phyloP scores from a whole-genome alignment of 2,113 vertebrate genomes.

The Varanus komodoensis region DNA sequence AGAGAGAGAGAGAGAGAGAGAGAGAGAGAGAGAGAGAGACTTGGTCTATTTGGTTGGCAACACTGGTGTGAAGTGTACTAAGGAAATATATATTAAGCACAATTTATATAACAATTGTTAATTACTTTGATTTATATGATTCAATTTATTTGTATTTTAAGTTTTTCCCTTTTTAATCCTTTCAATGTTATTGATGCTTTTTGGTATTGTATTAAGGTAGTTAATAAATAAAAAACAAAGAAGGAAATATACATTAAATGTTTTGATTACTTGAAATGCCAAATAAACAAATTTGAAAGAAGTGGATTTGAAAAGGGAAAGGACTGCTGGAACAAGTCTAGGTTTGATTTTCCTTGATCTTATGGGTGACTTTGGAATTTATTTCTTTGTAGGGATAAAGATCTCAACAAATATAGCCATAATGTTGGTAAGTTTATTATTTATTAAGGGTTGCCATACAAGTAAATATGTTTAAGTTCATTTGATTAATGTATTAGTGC shows the following conservation, averaged over 20 bases:
- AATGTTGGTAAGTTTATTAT: neutral
- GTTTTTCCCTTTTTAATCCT: too few species aligned
- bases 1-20: too few species aligned
- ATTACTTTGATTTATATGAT: too few species aligned
- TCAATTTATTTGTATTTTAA: too few species aligned
- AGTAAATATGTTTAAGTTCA: neutral
- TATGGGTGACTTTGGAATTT: neutral
- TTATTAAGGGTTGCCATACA: neutral
- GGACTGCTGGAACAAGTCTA: neutral
- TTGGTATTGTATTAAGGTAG: too few species aligned
- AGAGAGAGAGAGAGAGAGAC: too few species aligned
- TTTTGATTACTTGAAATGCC: neutral
- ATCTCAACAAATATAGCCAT: neutral
- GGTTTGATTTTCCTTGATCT: neutral
- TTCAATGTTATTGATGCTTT: too few species aligned
- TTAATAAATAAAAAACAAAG: too few species aligned
- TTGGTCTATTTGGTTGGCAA: neutral
- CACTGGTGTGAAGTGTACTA: neutral
- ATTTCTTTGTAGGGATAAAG: neutral
- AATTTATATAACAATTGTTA: too few species aligned
- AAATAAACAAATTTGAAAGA: conserved; percentile 26
- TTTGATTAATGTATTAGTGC: neutral
- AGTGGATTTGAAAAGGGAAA: neutral
- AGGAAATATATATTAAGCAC: neutral
- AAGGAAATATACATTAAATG: neutral